Conservation (phyloP, 1,140 invertebrate genomes). For the Hyles vespertilio region DNA sequence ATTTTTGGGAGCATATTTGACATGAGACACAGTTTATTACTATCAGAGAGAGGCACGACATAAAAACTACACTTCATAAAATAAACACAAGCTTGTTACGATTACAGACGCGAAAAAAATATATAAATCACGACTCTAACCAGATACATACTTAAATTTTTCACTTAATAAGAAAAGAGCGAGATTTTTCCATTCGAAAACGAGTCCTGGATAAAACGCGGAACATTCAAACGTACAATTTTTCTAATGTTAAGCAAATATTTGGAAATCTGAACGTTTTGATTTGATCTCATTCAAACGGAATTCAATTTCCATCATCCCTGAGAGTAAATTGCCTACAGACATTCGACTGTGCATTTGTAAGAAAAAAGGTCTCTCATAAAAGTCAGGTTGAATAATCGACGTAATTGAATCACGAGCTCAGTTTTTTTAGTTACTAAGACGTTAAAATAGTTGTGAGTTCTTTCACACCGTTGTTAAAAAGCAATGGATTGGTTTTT, state of each 20-base stretch:
- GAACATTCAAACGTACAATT: conserved; percentile 5
- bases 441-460: conserved; percentile 35
- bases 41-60: too few species aligned
- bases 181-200: not conserved
- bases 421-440: conserved; percentile 25
- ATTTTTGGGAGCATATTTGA: too few species aligned
- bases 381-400: conserved; percentile 40
- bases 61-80: too few species aligned
- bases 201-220: not conserved
- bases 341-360: conserved; percentile 18
- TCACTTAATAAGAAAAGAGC: not conserved
- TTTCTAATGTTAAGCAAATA: conserved; percentile 22
- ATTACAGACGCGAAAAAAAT: not conserved
- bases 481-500: conserved; percentile 28
- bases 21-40: too few species aligned
- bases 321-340: conserved; percentile 14
- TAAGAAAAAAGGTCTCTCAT: conserved; percentile 21
- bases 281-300: conserved; percentile 14
- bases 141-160: too few species aligned
- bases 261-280: conserved; percentile 17
- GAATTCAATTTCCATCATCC: conserved; percentile 23
- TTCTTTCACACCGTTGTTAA: conserved; percentile 42
- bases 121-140: not conserved
- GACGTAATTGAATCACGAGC: conserved; percentile 43
- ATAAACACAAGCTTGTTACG: too few species aligned